Conservation (phyloP, 92 coral and sea anemone species). For the Actinostola sp. region DNA sequence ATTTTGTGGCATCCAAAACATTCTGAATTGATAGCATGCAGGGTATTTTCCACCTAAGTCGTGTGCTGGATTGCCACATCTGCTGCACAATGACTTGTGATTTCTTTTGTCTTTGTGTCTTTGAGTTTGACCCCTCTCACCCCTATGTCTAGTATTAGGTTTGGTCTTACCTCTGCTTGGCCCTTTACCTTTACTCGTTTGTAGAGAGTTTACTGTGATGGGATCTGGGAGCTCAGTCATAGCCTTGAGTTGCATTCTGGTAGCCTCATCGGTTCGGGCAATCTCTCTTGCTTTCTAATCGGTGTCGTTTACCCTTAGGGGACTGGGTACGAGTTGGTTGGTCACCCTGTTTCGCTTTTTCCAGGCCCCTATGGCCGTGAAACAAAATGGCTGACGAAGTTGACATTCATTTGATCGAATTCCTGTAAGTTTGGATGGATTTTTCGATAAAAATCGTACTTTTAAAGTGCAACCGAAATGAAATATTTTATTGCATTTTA, state of each 20-base stretch:
- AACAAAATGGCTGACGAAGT: too few species aligned
- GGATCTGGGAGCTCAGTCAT: conserved; percentile 36
- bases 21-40: conserved; percentile 36
- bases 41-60: conserved; percentile 33
- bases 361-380: too few species aligned
- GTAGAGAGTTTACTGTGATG: conserved; percentile 24
- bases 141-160: too few species aligned
- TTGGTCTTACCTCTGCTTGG: background rate
- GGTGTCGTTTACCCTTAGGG: too few species aligned
- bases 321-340: too few species aligned
- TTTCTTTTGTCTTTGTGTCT: background rate
- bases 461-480: too few species aligned
- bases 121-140: background rate
- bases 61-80: conserved; percentile 19
- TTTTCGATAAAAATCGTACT: too few species aligned
- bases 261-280: conserved; percentile 50
- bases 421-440: too few species aligned
- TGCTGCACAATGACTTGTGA: background rate
- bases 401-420: too few species aligned
- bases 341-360: too few species aligned
- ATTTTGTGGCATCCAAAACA: conserved; percentile 47
- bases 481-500: too few species aligned
- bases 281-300: conserved; percentile 58
- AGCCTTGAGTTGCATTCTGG: conserved; percentile 38
- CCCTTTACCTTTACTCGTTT: too few species aligned